Percentiles rank a stretch among this genome's conserved stretches.
Evolutionary conservation across 2,113 vertebrate species (phyloP).

Genomic region (Catagonus wagneri): DNA sequence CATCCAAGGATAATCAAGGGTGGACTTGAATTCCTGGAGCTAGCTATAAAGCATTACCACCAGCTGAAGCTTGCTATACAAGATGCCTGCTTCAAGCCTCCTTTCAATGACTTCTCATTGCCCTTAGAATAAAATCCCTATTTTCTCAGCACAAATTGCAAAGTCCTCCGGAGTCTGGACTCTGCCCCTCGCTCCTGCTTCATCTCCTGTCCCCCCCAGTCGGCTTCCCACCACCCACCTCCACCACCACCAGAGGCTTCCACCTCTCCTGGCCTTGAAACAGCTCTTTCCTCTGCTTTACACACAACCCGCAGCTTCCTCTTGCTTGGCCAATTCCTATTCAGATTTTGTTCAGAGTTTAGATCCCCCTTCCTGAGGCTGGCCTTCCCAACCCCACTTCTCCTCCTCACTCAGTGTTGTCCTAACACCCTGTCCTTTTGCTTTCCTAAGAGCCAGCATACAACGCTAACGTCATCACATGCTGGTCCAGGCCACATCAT

Average conservation of each 20-base stretch:
- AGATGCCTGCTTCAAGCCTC: neutral
- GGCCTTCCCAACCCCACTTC: neutral
- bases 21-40: neutral
- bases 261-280: neutral
- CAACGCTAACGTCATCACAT: neutral
- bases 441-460: neutral
- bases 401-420: neutral
- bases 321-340: neutral
- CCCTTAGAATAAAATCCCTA: neutral
- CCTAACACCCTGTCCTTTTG: neutral
- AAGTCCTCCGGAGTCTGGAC: neutral
- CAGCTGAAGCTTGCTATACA: neutral
- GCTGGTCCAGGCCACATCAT: neutral
- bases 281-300: neutral
- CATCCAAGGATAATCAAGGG: neutral
- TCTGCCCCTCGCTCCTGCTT: neutral
- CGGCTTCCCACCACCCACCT: neutral
- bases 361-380: neutral
- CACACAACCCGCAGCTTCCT: neutral
- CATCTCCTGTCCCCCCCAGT: neutral
- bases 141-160: neutral
- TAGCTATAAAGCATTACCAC: neutral
- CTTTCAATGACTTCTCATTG: neutral
- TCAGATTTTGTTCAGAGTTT: neutral
- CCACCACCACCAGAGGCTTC: neutral